A percentile compares a stretch with the other conserved stretches of the same genome.
phyloP scores from a whole-genome alignment of 2,113 vertebrate species.

The Hydropotes inermis region DNA sequence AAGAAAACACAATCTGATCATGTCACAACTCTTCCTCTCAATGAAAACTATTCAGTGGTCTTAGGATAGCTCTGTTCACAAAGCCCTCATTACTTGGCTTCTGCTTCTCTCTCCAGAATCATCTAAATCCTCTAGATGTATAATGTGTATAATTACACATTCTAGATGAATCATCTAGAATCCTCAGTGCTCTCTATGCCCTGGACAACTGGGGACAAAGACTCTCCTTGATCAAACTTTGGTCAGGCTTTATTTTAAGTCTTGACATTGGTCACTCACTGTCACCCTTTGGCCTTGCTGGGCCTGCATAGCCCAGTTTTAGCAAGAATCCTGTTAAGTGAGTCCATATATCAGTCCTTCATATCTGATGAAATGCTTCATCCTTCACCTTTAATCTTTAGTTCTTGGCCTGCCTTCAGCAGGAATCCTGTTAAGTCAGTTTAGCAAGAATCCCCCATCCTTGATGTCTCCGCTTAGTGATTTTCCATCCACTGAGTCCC shows the following conservation, averaged over 20 bases:
- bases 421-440: neutral
- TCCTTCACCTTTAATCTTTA: neutral
- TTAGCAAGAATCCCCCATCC: neutral
- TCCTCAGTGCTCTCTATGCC: neutral
- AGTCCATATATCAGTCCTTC: neutral
- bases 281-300: neutral
- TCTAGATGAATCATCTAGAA: too few relatives aligned
- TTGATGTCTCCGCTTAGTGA: neutral
- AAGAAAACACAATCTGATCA: neutral
- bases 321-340: neutral
- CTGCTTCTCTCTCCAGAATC: neutral
- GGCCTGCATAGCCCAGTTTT: neutral
- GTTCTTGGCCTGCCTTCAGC: neutral
- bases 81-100: neutral
- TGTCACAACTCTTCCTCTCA: neutral
- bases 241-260: neutral
- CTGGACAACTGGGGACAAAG: neutral
- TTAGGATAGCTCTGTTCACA: neutral
- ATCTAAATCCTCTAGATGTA: too few relatives aligned
- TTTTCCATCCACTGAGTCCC: too few relatives aligned
- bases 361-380: neutral
- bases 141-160: too few relatives aligned
- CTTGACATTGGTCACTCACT: rapidly evolving
- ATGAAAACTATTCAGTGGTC: neutral
- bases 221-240: neutral